These are phyloP conservation scores for Rhaphigaster nebulosa DNA, from an alignment of 2,888 invertebrate species.

Conservation along the genomic window DNA sequence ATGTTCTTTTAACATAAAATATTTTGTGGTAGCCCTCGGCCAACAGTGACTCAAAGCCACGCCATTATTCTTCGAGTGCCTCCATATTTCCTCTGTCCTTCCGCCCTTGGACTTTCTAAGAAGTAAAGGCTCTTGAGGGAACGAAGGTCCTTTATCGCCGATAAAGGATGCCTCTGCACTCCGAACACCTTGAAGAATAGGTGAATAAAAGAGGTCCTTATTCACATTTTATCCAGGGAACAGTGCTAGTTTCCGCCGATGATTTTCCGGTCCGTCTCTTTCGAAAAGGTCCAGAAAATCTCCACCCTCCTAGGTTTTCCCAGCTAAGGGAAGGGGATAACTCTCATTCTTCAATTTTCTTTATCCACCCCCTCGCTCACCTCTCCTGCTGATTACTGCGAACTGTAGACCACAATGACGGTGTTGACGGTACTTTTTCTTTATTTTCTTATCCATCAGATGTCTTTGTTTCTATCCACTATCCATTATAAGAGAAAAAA, in stretches of 20 bases:
- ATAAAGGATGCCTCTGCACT: background rate
- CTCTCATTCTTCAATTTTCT: conserved; percentile 47
- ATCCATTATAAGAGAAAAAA: background rate
- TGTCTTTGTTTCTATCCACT: background rate
- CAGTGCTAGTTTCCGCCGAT: conserved; percentile 35
- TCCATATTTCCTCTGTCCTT: conserved; percentile 32
- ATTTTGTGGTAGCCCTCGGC: background rate
- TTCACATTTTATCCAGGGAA: conserved; percentile 40
- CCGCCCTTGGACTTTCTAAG: conserved; percentile 1
- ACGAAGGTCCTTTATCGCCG: conserved; percentile 6
- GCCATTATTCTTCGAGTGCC: conserved; percentile 8
- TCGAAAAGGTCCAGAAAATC: conserved; percentile 35
- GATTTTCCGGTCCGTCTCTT: conserved; percentile 37
- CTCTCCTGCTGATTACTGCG: conserved; percentile 31
- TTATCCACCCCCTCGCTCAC: background rate
- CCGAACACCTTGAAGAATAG: conserved; percentile 43
- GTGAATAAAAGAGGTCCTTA: conserved; percentile 45
- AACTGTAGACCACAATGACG: conserved; percentile 5
- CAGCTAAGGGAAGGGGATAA: background rate
- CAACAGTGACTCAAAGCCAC: background rate
- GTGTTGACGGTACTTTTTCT: background rate
- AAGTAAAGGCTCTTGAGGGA: conserved; percentile 40
- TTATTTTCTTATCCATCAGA: background rate
- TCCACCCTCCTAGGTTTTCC: background rate
- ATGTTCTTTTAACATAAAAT: conserved; percentile 19